A percentile compares a stretch with the other conserved stretches of the same genome.
Evolutionary conservation across 2,797 vertebrate species (phyloP).

Genomic region (Phrynocephalus forsythii): DNA sequence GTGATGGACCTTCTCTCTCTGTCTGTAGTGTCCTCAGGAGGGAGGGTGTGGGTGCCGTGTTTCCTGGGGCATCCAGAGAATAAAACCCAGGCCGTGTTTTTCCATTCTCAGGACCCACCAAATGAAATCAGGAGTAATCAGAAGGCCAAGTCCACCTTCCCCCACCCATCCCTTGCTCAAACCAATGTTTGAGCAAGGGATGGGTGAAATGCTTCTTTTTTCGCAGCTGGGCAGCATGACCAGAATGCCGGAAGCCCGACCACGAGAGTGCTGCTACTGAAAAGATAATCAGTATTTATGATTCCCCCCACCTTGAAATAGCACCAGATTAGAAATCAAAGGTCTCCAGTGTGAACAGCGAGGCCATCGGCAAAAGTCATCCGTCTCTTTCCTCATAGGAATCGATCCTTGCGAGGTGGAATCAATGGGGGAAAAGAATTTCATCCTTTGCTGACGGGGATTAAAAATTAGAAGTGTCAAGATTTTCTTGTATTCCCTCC

Average conservation of each 20-base stretch:
- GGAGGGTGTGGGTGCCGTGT: background rate
- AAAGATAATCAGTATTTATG: background rate
- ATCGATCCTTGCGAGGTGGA: conserved; percentile 6
- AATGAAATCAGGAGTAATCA: too few species aligned
- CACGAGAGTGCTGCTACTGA: background rate
- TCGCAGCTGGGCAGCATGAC: background rate
- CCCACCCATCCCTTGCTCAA: too few species aligned
- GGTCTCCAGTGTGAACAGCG: background rate
- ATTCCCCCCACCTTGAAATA: background rate
- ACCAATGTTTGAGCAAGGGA: too few species aligned
- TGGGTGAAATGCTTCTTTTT: background rate
- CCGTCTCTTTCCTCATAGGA: conserved; percentile 1
- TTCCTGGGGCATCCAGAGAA: background rate
- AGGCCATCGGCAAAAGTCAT: conserved; percentile 11
- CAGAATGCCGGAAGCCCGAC: accelerated
- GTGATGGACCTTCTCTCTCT: background rate
- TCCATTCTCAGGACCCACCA: too few species aligned
- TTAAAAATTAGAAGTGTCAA: conserved; percentile 9
- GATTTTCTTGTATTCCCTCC: background rate
- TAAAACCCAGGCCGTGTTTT: too few species aligned
- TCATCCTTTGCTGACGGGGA: conserved; percentile 24
- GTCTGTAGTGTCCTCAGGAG: background rate
- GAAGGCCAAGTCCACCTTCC: too few species aligned
- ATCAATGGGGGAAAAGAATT: conserved; percentile 11
- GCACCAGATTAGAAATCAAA: conserved; percentile 17